Percentiles rank a stretch among this genome's conserved stretches.
Evolutionary conservation across 2,113 vertebrate species (phyloP).

Genomic region (Microcebus tavaratra): DNA sequence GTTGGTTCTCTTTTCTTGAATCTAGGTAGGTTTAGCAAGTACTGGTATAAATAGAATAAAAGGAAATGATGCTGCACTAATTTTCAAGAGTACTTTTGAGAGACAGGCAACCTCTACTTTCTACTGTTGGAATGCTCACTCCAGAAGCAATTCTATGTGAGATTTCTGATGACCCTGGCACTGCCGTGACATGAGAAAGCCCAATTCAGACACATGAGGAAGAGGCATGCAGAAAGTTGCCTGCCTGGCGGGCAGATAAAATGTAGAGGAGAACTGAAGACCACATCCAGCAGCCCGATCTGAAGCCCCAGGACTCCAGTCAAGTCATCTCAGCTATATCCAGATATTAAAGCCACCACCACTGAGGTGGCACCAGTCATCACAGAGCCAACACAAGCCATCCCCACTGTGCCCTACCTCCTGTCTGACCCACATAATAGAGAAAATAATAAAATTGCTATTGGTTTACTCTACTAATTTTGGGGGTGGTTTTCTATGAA

Average conservation of each 20-base stretch:
- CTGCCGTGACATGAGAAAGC: neutral
- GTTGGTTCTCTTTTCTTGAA: neutral
- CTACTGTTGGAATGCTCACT: neutral
- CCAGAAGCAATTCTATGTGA: neutral
- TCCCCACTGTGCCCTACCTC: neutral
- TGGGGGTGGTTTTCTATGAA: neutral
- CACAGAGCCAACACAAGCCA: neutral
- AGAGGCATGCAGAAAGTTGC: neutral
- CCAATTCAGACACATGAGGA: neutral
- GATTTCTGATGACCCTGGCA: neutral
- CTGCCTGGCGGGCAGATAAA: neutral
- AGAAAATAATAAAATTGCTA: neutral
- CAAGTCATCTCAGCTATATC: neutral
- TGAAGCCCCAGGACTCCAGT: neutral
- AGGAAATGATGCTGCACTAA: neutral
- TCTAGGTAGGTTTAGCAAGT: neutral
- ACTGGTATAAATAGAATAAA: neutral
- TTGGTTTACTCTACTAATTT: neutral
- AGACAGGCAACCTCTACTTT: neutral
- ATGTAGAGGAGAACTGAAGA: neutral
- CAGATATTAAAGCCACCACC: neutral
- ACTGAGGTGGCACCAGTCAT: neutral
- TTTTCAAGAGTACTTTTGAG: neutral
- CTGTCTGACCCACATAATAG: neutral
- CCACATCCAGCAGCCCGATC: neutral